Base-by-base conservation (phyloP, 2,113 vertebrate genomes). In the Lepus americanus region DNA sequence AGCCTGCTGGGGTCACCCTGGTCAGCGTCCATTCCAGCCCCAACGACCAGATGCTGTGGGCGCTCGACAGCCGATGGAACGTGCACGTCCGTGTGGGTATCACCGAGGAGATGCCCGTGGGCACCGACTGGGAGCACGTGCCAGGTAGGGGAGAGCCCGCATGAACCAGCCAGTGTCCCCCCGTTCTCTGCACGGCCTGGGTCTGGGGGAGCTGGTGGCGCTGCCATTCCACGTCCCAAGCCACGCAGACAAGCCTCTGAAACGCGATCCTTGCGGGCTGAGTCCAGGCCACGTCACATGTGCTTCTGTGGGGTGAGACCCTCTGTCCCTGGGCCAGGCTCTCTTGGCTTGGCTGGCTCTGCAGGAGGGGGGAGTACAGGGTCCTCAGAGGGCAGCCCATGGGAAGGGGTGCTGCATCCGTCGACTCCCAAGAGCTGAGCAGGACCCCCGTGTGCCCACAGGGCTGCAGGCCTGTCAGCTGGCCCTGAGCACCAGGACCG, bases 31-130 rank as follows among this genome's bases (percentile, higher is more conserved):
- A 99, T 90, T 99, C 98, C 17, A 99, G 99, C 97, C 99, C 99
- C 29, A 99, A 99, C 1, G 99, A 99, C 97, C 98, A 98, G 95
- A 99, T 99, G 96, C 98, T 99, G 78, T 99, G 99, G 99, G 99
- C 98, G 0, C 94, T 99, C 79, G 99, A 99, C 97, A 99, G 98
- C 98, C 98, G 99, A 91, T 99, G 99, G 88, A 99, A 98, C 2
- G 99, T 99, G 74, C 99, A 99, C 0, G 99, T 99, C 13, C 98
- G 99, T 36, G 96, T 98, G 0, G 99, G 99, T 59, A 99, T 99
- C 97, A 99, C 99, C 0, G 99, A 99, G 20, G 99, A 99, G 96
- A 99, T 99, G 99, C 99, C 99, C 0, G 99, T 99, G n/a, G 99
- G 99, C 72, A 99, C 99, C 0, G 98, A 98, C 96, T 99, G 99